Base-by-base conservation (phyloP, 2,113 vertebrate genomes). In the Nothoprocta perdicaria region DNA sequence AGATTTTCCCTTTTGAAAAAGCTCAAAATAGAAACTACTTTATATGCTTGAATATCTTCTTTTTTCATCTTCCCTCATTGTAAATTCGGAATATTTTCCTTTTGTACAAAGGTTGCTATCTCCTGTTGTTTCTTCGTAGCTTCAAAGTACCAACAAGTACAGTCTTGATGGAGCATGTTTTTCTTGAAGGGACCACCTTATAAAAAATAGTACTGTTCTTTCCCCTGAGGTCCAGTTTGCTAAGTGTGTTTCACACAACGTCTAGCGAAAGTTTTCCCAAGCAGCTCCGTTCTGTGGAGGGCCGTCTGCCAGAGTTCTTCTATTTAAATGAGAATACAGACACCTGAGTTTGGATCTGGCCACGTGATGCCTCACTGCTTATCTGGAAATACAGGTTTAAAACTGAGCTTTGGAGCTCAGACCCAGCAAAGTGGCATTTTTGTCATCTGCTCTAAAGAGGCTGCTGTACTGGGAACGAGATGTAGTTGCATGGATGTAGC, bases 21-120 rank as follows among this genome's bases (percentile, higher is more conserved):
- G 50, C 90, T 92, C 50, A 84, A 87, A 95, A 93, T 92, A 95
- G 93, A 90, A 88, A 63, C 90, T 84, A 29, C 62, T 92, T 95
- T 73, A 33, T 82, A 84, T 94, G 67, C 71, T 80, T 57, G 66
- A 84, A 12, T 93, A 46, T 76, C 80, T 86, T 86, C 69, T 94
- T 90, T 88, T 79, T 94, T 92, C 69, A 62, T 89, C 80, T 90
- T 94, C n/a, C 60, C 11, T 93, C 63, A 55, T 80, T 93, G 62
- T 86, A 89, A 93, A 94, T 88, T 86, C 78, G 84, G 74, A 82
- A n/a, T 92, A 69, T 86, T 95, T 93, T 22, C 62, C 75, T 92
- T 73, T 82, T 93, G 79, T 66, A 79, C 21, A 86, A 40, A 88
- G 31, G 41, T 86, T 84, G 67, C 26, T 79, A 41, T 58, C 84